These are phyloP conservation scores for Notodonta dromedarius DNA, from an alignment of 2,888 invertebrate genomes.

Conservation along the genomic window DNA sequence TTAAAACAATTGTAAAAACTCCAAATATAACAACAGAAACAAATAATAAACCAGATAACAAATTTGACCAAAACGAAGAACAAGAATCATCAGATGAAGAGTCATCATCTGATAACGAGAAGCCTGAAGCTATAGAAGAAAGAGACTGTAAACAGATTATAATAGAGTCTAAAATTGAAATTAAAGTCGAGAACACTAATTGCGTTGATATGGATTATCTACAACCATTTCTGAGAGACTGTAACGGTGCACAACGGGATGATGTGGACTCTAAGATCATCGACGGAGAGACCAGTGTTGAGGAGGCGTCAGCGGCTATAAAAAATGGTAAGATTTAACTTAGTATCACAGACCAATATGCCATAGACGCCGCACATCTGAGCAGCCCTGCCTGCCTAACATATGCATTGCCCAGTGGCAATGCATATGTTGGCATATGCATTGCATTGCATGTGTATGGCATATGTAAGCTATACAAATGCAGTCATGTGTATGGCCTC, in stretches of 20 bases:
- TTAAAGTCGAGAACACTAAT: slow-evolving; percentile 34
- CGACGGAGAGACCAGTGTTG: slow-evolving; percentile 53
- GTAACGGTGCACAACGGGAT: slow-evolving; percentile 49
- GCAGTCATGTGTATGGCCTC: no score
- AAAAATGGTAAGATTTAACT: slow-evolving; percentile 51
- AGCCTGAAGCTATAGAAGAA: background rate
- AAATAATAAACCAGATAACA: background rate
- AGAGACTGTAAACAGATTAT: background rate
- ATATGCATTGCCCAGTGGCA: no score
- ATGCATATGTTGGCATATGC: no score
- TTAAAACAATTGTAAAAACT: background rate
- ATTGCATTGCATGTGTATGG: no score
- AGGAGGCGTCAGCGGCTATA: slow-evolving; percentile 49
- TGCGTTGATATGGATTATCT: slow-evolving; percentile 36
- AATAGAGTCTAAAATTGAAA: slow-evolving; percentile 19
- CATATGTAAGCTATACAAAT: no score
- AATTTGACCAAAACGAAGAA: slow-evolving; percentile 12
- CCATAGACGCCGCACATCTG: no score
- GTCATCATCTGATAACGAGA: background rate
- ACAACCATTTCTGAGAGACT: slow-evolving; percentile 58
- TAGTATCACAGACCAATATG: no score
- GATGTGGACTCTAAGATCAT: slow-evolving; percentile 45
- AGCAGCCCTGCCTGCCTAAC: no score
- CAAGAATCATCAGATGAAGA: slow-evolving; percentile 14
- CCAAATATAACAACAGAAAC: background rate